Conservation (phyloP, 2,113 vertebrate genomes). For the Aythya baeri region DNA sequence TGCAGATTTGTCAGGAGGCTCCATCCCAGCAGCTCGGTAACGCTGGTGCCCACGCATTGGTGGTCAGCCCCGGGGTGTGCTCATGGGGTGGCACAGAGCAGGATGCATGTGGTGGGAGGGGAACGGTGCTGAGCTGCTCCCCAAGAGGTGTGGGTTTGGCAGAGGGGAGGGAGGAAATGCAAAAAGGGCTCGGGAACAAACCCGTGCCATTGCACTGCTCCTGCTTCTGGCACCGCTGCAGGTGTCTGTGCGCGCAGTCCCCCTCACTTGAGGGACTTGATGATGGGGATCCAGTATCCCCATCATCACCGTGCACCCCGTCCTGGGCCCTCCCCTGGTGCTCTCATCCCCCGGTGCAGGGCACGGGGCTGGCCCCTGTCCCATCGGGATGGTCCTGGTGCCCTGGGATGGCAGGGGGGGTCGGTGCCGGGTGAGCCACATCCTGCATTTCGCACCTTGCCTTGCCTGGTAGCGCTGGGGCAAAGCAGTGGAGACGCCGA, state of each 20-base stretch:
- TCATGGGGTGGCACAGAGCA: background rate
- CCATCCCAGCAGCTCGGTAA: background rate
- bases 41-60: background rate
- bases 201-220: background rate
- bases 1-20: background rate
- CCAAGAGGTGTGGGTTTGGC: background rate
- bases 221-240: background rate
- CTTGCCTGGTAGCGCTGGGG: rapidly evolving
- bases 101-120: background rate
- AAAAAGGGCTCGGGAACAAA: background rate
- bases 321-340: background rate
- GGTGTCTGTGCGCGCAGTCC: rapidly evolving
- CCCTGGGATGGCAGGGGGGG: rapidly evolving
- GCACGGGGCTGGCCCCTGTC: rapidly evolving
- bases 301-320: background rate
- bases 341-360: rapidly evolving
- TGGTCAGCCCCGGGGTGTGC: background rate
- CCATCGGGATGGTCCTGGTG: rapidly evolving
- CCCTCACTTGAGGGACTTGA: background rate
- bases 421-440: background rate
- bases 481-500: background rate
- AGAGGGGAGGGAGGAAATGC: background rate
- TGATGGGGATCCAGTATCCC: background rate
- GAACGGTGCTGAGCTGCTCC: background rate
- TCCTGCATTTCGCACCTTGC: rapidly evolving